Percentiles rank a stretch among this genome's conserved stretches.
These are phyloP conservation scores for Pangasius mekongensis DNA, from an alignment of 2,797 vertebrate species.

Conservation along the genomic window DNA sequence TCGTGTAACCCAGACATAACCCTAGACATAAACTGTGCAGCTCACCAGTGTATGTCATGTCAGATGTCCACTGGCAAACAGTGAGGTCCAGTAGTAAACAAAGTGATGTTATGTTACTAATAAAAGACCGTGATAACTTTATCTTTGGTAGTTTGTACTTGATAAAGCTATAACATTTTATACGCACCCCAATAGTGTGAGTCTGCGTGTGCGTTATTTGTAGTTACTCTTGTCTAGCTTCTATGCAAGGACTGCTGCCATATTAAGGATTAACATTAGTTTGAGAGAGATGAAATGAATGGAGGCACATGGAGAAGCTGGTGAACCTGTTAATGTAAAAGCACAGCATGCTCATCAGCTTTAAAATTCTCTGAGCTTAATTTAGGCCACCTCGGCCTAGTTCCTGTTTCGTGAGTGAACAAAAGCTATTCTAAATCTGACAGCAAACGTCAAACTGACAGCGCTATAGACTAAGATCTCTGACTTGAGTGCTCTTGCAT, in stretches of 20 bases:
- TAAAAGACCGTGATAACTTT: not conserved
- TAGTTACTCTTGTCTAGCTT: not conserved
- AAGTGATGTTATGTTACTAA: not conserved
- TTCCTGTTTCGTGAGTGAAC: constrained; percentile 77
- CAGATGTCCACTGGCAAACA: not conserved
- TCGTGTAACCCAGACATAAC: not conserved
- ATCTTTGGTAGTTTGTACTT: not conserved
- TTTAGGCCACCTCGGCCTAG: constrained; percentile 74
- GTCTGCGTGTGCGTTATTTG: not conserved
- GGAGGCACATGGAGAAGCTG: constrained; percentile 65
- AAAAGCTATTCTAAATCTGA: constrained; percentile 66
- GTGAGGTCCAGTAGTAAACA: not conserved
- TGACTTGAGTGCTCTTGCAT: not conserved
- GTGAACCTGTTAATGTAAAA: constrained; percentile 53
- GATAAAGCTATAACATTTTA: not conserved
- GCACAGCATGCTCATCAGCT: constrained; percentile 64
- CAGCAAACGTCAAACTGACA: constrained; percentile 55
- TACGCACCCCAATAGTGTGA: not conserved
- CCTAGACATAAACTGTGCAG: not conserved
- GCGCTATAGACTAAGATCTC: constrained; percentile 19
- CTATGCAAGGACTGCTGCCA: not conserved
- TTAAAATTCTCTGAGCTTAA: constrained; percentile 76
- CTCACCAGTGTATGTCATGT: not conserved
- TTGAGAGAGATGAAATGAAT: constrained; percentile 39
- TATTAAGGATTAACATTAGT: constrained; percentile 25